phyloP scores from a whole-genome alignment of 2,888 invertebrate species.

The Limnephilus auricula region DNA sequence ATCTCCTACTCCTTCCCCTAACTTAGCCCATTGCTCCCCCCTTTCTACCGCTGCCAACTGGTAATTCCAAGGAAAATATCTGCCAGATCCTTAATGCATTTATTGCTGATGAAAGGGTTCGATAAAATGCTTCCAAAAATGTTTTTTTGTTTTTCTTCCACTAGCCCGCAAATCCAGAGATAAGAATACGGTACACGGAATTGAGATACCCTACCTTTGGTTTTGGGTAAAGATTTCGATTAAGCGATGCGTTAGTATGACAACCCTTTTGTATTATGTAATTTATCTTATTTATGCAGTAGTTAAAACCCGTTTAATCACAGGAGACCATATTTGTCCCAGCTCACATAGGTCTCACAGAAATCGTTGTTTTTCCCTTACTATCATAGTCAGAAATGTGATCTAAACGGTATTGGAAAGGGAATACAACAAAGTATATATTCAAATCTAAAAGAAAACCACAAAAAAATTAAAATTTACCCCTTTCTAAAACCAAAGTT shows the following conservation, averaged over 20 bases:
- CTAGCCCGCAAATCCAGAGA: constrained; percentile 12
- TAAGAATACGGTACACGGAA: constrained; percentile 17
- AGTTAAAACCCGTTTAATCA: no score
- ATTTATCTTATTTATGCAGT: neutral
- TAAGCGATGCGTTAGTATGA: neutral
- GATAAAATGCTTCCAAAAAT: constrained; percentile 51
- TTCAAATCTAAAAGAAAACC: no score
- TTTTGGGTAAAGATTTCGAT: neutral
- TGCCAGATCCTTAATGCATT: constrained; percentile 58
- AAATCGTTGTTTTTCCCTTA: no score
- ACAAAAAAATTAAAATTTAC: no score
- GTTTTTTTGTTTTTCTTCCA: constrained; percentile 48
- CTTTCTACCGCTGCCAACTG: constrained; percentile 28
- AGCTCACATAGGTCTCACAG: no score
- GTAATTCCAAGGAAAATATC: constrained; percentile 53
- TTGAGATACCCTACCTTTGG: neutral
- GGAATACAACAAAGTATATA: no score
- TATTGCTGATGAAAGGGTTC: constrained; percentile 58
- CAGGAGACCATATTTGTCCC: no score
- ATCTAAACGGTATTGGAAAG: no score
- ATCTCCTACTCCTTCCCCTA: neutral
- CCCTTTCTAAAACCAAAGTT: no score
- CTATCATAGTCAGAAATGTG: no score
- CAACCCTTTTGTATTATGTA: neutral
- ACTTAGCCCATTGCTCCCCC: neutral